Percentiles rank a stretch among this genome's conserved stretches.
These are phyloP conservation scores for Spea bombifrons DNA, from an alignment of 2,113 vertebrate species.

Conservation along the genomic window DNA sequence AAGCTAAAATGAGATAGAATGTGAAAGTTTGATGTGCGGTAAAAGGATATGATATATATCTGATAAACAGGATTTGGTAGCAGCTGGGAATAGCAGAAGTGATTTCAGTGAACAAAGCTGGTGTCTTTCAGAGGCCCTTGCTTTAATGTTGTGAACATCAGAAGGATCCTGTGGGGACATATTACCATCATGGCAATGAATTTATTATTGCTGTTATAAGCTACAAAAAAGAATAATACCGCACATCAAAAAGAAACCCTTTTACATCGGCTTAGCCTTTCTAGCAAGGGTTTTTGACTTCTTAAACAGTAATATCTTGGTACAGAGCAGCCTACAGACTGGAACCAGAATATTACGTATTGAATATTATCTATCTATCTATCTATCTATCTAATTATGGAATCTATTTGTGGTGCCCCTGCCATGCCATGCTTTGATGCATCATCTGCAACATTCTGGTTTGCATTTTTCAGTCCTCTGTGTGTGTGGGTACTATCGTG, in stretches of 20 bases:
- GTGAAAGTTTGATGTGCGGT: conserved; percentile 32
- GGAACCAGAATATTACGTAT: too few species aligned
- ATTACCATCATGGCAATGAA: conserved; percentile 30
- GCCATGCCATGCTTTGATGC: too few species aligned
- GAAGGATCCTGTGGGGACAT: conserved; percentile 11
- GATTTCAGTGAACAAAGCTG: conserved; percentile 22
- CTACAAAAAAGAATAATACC: conserved; percentile 14
- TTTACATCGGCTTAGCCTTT: background rate
- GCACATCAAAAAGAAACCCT: conserved; percentile 13
- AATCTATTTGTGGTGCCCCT: too few species aligned
- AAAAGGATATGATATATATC: conserved; percentile 29
- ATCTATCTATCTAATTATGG: too few species aligned
- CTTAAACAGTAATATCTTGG: too few species aligned
- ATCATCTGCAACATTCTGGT: too few species aligned
- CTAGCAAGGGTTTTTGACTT: too few species aligned
- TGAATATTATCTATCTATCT: too few species aligned
- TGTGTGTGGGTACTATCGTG: too few species aligned
- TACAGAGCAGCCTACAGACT: too few species aligned
- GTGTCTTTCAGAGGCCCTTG: conserved; percentile 45
- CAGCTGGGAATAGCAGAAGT: conserved; percentile 32
- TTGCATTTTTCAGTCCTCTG: too few species aligned
- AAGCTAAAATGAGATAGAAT: conserved; percentile 26
- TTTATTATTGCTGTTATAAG: conserved; percentile 33
- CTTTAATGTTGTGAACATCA: conserved; percentile 44
- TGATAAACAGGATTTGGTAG: conserved; percentile 29